phyloP scores from a whole-genome alignment of 2,113 vertebrate species.

The Poicephalus meyeri region DNA sequence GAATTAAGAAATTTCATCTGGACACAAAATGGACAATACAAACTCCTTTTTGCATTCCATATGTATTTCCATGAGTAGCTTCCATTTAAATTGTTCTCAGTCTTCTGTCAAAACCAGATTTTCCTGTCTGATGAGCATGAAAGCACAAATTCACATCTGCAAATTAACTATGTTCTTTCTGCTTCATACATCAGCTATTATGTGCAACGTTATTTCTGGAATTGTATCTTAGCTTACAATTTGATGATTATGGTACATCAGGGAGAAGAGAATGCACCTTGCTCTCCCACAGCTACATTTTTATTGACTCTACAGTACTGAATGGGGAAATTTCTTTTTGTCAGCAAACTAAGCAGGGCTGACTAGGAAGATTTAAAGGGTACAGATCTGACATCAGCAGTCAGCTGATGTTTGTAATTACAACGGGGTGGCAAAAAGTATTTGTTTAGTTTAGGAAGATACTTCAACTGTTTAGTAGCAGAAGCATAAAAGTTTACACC shows the following conservation, averaged over 20 bases:
- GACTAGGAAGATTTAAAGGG: background rate
- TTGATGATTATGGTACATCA: slow-evolving; percentile 42
- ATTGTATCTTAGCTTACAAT: slow-evolving; percentile 38
- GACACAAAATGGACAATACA: slow-evolving; percentile 16
- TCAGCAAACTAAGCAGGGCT: background rate
- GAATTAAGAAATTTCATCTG: slow-evolving; percentile 7
- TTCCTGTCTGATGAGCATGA: slow-evolving; percentile 63
- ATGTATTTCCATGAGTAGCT: background rate
- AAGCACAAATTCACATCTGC: slow-evolving; percentile 52
- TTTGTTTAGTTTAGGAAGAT: background rate
- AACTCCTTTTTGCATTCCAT: slow-evolving; percentile 7
- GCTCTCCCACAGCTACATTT: slow-evolving; percentile 3
- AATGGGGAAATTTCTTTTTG: slow-evolving; percentile 10
- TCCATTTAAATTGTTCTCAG: slow-evolving; percentile 1
- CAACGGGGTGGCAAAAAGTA: background rate
- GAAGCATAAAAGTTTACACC: background rate
- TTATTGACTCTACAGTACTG: slow-evolving; percentile 27
- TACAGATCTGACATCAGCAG: background rate
- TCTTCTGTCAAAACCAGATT: slow-evolving; percentile 54
- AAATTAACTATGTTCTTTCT: slow-evolving; percentile 65
- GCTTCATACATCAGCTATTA: slow-evolving; percentile 57
- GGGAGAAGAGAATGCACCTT: slow-evolving; percentile 40
- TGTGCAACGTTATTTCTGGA: slow-evolving; percentile 42
- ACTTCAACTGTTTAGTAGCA: background rate
- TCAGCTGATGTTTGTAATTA: background rate